Conservation (phyloP, 2,888 invertebrate species). For the Acanthacorydalis orientalis region DNA sequence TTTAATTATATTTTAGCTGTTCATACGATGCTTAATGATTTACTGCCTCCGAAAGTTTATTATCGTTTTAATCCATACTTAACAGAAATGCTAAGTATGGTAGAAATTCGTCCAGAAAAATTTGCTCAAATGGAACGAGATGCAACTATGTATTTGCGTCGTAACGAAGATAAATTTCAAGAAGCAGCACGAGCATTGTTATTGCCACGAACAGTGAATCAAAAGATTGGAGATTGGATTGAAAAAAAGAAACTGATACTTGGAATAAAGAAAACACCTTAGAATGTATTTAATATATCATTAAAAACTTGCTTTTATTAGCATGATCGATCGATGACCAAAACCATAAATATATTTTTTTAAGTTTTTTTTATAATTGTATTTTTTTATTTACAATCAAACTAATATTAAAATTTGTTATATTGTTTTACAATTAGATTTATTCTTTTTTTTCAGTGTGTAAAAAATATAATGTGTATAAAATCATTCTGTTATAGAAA, state of each 20-base stretch:
- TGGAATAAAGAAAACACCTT: conserved; percentile 11
- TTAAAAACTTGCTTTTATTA: too few species aligned
- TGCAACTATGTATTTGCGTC: conserved; percentile 59
- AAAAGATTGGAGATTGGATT: conserved; percentile 29
- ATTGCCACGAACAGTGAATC: conserved; percentile 22
- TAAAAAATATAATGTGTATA: too few species aligned
- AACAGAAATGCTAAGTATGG: conserved; percentile 60
- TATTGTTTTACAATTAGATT: too few species aligned
- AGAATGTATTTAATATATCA: background rate
- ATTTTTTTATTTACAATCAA: too few species aligned
- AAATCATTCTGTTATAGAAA: too few species aligned
- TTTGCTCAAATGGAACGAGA: conserved; percentile 54
- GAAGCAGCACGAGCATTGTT: conserved; percentile 36
- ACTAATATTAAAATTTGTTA: too few species aligned
- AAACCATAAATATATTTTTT: too few species aligned
- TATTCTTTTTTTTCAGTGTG: too few species aligned
- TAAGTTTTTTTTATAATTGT: too few species aligned
- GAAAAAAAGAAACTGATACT: conserved; percentile 23
- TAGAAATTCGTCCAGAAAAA: conserved; percentile 59
- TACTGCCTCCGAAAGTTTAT: conserved; percentile 55
- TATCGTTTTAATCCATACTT: conserved; percentile 81
- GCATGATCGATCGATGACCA: too few species aligned
- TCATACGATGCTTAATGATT: conserved; percentile 57
- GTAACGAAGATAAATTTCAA: conserved; percentile 63
- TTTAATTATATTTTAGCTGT: conserved; percentile 37